Evolutionary conservation across 2,797 vertebrate species (phyloP).

Genomic region (Otus scops): DNA sequence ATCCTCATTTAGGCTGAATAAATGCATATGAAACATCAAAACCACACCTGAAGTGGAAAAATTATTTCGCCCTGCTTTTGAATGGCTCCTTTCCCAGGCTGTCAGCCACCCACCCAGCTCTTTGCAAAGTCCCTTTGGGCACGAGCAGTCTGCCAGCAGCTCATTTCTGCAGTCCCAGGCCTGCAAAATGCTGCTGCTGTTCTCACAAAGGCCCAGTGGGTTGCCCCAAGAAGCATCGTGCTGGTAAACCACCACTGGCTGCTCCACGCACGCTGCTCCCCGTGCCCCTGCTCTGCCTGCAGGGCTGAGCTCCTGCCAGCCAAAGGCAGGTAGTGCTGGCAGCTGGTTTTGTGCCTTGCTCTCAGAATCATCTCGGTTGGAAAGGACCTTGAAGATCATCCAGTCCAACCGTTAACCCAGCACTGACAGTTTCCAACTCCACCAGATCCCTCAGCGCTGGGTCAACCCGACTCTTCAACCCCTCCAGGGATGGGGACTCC

Average conservation of each 20-base stretch:
- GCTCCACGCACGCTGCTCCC: background rate
- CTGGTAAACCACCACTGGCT: background rate
- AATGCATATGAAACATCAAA: background rate
- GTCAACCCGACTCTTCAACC: too few species aligned
- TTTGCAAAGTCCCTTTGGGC: background rate
- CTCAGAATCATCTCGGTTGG: too few species aligned
- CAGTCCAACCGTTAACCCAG: too few species aligned
- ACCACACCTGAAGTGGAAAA: conserved; percentile 14
- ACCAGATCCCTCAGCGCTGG: too few species aligned
- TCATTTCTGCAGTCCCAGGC: background rate
- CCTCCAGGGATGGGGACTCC: too few species aligned
- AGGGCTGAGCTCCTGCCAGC: background rate
- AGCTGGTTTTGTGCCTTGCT: background rate
- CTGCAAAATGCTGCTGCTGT: background rate
- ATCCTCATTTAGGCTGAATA: background rate
- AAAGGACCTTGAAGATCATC: too few species aligned
- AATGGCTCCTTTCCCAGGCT: conserved; percentile 20
- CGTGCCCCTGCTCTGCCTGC: accelerated
- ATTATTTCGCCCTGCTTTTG: background rate
- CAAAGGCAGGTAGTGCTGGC: background rate
- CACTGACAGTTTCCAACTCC: too few species aligned
- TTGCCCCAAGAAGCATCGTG: background rate
- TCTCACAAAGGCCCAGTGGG: background rate
- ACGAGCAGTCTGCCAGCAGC: background rate
- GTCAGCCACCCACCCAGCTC: background rate